phyloP scores from a whole-genome alignment of 2,113 vertebrate genomes.

The Sebastes fasciatus region DNA sequence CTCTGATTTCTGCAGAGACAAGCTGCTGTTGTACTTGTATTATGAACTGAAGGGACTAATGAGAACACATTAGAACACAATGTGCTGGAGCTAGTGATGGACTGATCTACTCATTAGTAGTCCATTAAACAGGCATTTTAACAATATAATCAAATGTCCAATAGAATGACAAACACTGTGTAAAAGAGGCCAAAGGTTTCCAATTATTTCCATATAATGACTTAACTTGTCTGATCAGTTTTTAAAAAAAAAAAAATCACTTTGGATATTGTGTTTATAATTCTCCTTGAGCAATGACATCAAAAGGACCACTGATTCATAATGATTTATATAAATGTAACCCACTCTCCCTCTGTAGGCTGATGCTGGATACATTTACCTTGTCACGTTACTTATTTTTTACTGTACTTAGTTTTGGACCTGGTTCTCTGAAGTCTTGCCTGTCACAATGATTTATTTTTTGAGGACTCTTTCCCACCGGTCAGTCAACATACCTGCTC shows the following conservation, averaged over 20 bases:
- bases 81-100: constrained; percentile 11
- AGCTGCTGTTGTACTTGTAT: constrained; percentile 5
- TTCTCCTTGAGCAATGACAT: background rate
- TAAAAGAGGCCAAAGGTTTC: background rate
- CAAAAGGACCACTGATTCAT: background rate
- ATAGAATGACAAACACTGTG: background rate
- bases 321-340: background rate
- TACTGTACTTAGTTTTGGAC: too few relatives aligned
- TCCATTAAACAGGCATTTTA: constrained; percentile 6
- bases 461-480: background rate
- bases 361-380: too few relatives aligned
- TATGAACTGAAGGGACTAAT: constrained; percentile 8
- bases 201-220: background rate
- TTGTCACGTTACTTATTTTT: too few relatives aligned
- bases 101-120: constrained; percentile 12
- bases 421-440: too few relatives aligned
- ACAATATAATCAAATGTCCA: constrained; percentile 10
- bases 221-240: background rate
- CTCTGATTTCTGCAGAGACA: constrained; percentile 10
- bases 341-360: too few relatives aligned
- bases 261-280: background rate
- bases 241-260: constrained; percentile 5
- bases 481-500: constrained; percentile 79
- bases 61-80: background rate
- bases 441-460: too few relatives aligned